These are phyloP conservation scores for Trematocara stigmaticum DNA, from an alignment of 2,113 vertebrate genomes.

Conservation along the genomic window DNA sequence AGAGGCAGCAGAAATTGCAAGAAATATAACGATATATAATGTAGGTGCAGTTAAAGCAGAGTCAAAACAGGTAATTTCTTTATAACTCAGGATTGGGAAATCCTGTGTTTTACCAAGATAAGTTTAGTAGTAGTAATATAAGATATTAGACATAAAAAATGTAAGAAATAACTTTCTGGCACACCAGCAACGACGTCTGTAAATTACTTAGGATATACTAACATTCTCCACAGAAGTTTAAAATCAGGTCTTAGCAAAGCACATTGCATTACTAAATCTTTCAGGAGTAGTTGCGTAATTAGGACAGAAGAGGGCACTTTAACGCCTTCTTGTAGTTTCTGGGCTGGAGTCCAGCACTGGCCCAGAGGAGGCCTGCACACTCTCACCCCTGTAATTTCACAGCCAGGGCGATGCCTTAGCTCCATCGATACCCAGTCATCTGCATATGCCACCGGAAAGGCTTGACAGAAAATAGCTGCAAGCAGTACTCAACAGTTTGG, in stretches of 20 bases:
- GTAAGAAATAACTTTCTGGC: neutral
- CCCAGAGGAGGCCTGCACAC: neutral
- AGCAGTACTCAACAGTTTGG: neutral
- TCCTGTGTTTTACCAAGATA: neutral
- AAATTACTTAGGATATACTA: neutral
- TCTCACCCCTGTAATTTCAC: constrained; percentile 24
- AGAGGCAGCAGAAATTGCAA: neutral
- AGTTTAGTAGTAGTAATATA: neutral
- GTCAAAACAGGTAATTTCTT: neutral
- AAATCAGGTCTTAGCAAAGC: neutral
- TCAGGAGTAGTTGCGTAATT: neutral
- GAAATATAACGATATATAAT: neutral
- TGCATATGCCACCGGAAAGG: constrained; percentile 3
- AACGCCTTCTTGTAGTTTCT: neutral
- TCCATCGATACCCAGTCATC: constrained; percentile 21
- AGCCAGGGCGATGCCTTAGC: constrained; percentile 20
- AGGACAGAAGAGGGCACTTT: constrained; percentile 32
- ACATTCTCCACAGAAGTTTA: neutral
- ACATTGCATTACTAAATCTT: neutral
- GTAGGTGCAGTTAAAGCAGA: neutral
- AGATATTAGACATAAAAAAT: neutral
- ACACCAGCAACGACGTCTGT: neutral
- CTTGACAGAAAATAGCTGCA: neutral
- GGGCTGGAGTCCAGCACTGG: neutral
- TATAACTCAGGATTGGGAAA: neutral